A percentile compares a stretch with the other conserved stretches of the same genome.
phyloP scores from a whole-genome alignment of 2,888 invertebrate species.

The Rhopalosiphum nymphaeae region DNA sequence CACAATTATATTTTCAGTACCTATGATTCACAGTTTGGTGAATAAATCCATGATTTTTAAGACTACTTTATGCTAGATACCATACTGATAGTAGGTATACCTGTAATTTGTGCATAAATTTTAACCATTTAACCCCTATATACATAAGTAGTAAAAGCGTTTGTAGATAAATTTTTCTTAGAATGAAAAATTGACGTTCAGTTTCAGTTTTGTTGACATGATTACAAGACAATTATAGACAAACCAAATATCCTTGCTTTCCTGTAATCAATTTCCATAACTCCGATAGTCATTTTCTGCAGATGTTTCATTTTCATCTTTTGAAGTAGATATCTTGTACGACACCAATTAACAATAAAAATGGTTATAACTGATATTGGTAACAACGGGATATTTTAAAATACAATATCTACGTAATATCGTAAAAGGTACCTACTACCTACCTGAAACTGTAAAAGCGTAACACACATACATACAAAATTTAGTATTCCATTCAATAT shows the following conservation, averaged over 20 bases:
- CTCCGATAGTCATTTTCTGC: slow-evolving; percentile 10
- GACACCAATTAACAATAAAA: too few species aligned
- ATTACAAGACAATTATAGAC: background rate
- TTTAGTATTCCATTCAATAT: too few species aligned
- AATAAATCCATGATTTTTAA: background rate
- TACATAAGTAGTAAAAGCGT: slow-evolving; percentile 65
- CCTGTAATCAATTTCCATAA: background rate
- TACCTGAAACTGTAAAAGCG: too few species aligned
- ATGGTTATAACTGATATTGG: too few species aligned
- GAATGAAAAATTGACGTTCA: slow-evolving; percentile 10
- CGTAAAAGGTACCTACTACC: too few species aligned
- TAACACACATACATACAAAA: too few species aligned
- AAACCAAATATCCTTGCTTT: background rate
- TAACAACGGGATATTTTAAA: too few species aligned
- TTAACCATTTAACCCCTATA: background rate
- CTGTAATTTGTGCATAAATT: background rate
- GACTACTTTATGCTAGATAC: background rate
- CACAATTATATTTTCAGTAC: background rate
- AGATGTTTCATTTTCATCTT: background rate
- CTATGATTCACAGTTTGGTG: slow-evolving; percentile 10
- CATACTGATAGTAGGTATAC: background rate
- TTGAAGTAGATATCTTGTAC: background rate
- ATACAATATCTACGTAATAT: too few species aligned
- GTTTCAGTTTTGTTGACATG: background rate
- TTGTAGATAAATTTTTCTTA: slow-evolving; percentile 39